A percentile compares a stretch with the other conserved stretches of the same genome.
phyloP scores from a whole-genome alignment of 1,140 invertebrate species.

The Helicoverpa zea region DNA sequence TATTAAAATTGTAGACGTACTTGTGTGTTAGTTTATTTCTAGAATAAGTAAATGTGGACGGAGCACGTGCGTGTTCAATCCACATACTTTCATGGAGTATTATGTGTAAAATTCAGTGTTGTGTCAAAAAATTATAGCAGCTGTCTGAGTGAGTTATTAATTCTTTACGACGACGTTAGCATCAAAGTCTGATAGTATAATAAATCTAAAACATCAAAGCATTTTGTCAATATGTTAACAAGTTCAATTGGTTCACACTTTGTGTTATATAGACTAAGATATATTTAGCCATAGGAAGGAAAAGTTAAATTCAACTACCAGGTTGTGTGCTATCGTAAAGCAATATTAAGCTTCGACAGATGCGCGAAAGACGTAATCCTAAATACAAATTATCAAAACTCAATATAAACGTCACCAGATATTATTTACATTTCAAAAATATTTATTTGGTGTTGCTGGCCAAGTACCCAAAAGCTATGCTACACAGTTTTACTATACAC shows the following conservation, averaged over 20 bases:
- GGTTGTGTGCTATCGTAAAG: constrained; percentile 80
- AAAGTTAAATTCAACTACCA: constrained; percentile 77
- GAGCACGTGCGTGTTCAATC: not conserved
- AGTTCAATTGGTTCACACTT: constrained; percentile 62
- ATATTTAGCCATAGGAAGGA: constrained; percentile 71
- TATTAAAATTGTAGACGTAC: constrained; percentile 41
- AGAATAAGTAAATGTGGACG: constrained; percentile 21
- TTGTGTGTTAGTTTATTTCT: constrained; percentile 43
- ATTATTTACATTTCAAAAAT: not conserved
- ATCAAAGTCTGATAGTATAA: constrained; percentile 44
- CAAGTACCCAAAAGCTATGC: not conserved
- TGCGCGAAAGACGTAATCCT: constrained; percentile 23
- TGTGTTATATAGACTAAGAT: constrained; percentile 68
- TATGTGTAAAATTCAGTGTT: constrained; percentile 43
- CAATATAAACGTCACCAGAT: not conserved
- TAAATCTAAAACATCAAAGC: constrained; percentile 20
- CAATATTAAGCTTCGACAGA: constrained; percentile 25
- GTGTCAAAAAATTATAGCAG: constrained; percentile 48
- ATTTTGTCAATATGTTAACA: constrained; percentile 37
- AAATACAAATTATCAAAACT: constrained; percentile 43
- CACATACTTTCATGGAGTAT: constrained; percentile 18
- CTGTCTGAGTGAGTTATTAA: constrained; percentile 40
- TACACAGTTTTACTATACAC: constrained; percentile 39
- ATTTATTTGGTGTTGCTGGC: not conserved
- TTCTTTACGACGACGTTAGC: constrained; percentile 36